Conservation (phyloP, 2,888 invertebrate species). For the Mystacides longicornis region DNA sequence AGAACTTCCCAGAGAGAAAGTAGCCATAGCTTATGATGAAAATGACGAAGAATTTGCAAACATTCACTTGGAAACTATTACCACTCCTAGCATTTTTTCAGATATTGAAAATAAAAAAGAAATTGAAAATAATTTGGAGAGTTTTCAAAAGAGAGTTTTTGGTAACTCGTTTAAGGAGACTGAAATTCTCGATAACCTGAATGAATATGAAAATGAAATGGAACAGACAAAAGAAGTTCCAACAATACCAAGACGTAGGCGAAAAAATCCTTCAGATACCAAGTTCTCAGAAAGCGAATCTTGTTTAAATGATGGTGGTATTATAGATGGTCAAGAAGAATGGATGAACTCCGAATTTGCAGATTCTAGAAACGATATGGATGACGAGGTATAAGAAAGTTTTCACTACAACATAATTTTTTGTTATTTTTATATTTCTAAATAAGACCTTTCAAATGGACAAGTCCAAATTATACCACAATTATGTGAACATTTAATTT, state of each 20-base stretch:
- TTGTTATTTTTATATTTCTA: no score
- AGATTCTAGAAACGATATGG: conserved; percentile 9
- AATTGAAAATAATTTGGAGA: conserved; percentile 44
- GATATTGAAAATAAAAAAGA: conserved; percentile 29
- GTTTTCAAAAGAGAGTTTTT: conserved; percentile 30
- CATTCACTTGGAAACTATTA: conserved; percentile 26
- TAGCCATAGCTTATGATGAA: conserved; percentile 6
- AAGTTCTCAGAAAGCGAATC: conserved; percentile 35
- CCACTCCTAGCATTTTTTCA: conserved; percentile 25
- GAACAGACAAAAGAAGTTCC: conserved; percentile 31
- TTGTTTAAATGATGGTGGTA: conserved; percentile 36
- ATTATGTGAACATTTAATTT: no score
- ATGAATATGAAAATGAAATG: conserved; percentile 26
- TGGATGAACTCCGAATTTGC: conserved; percentile 17
- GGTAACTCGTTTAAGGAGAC: conserved; percentile 22
- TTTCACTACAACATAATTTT: no score
- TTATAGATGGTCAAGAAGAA: conserved; percentile 31
- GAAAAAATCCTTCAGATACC: conserved; percentile 31
- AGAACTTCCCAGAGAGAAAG: conserved; percentile 16
- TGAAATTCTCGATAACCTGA: conserved; percentile 23
- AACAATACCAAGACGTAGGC: conserved; percentile 36
- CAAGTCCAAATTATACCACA: no score
- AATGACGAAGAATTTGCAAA: conserved; percentile 8
- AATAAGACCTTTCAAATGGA: no score
- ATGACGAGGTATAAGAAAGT: conserved; percentile 19